A percentile compares a stretch with the other conserved stretches of the same genome.
Evolutionary conservation across 2,797 vertebrate genomes (phyloP).

Genomic region (Eulemur rubriventer): DNA sequence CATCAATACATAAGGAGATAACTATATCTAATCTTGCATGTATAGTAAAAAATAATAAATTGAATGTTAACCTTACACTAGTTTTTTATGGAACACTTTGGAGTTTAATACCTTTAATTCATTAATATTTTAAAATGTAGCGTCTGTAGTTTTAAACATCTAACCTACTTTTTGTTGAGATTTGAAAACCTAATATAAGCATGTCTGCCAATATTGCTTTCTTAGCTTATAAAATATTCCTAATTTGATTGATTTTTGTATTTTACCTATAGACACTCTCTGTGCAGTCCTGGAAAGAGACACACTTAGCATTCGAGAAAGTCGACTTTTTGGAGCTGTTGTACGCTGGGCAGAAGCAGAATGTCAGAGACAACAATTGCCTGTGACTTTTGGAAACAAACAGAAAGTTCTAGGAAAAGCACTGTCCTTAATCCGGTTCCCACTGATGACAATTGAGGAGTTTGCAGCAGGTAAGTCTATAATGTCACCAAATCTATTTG

Average conservation of each 20-base stretch:
- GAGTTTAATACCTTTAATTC: neutral
- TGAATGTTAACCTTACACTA: neutral
- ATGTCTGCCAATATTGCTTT: neutral
- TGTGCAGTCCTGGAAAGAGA: conserved; percentile 97
- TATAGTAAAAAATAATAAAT: neutral
- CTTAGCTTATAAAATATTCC: conserved; percentile 29
- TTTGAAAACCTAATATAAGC: conserved; percentile 34
- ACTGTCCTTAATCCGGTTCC: conserved; percentile 89
- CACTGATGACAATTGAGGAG: conserved; percentile 90
- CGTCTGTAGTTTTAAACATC: neutral
- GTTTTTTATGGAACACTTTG: neutral
- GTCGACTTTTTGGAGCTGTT: conserved; percentile 90
- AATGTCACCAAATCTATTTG: neutral
- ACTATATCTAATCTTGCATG: neutral
- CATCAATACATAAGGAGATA: neutral
- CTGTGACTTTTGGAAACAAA: conserved; percentile 87
- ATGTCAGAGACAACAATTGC: conserved; percentile 88
- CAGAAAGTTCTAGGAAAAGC: conserved; percentile 90
- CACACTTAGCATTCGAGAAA: conserved; percentile 96
- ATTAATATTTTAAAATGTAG: neutral
- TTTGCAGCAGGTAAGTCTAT: conserved; percentile 87
- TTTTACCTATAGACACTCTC: conserved; percentile 84
- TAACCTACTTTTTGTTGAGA: neutral
- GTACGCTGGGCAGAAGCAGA: conserved; percentile 90
- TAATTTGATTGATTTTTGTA: neutral